Evolutionary conservation across 2,888 invertebrate genomes (phyloP), one percentile per base, ranked within the genome.

Genomic region (Scotopteryx bipunctaria): DNA sequence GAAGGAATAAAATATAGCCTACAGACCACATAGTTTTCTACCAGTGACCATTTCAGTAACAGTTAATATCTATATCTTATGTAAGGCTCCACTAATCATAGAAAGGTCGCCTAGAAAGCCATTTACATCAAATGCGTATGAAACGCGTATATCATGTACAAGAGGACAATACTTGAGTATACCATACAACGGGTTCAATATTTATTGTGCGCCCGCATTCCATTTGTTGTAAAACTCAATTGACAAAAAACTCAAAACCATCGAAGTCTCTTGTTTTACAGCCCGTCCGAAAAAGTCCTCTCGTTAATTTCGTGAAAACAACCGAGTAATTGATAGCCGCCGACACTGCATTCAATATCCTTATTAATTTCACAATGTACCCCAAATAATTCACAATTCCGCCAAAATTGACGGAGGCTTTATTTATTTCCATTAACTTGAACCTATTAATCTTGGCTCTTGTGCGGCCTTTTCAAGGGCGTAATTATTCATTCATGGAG

Each of bases 251-350:
- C 36, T 13, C 31, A 41, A 32, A 41, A 19, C 17, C 11, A 1
- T 41, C 14, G 17, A 36, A 38, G 13, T 5, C 25, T 41, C 46
- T 33, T 33, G 23, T 51, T 51, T 37, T 42, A 36, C 15, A 29
- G 29, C 29, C 35, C 36, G 13, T 31, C 27, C 9, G 19, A 52
- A 58, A 40, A 3, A 19, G 31, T 36, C 23, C 45, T 29, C 44
- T 38, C 42, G 46, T 46, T 81, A 79, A 82, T 79, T 80, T 71
- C 76, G 71, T 76, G 78, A 77, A 82, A 84, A 81, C 81, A 83
- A 74, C 71, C 81, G 73, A 55, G 64, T 78, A 83, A 84, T 83
- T 83, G 84, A 80, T 76, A 76, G 64, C 57, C 62, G 56, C 52
- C 62, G 37, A 40, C 42, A 54, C 51, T 42, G 51, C 51, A 36